Conservation (phyloP, 1,140 invertebrate genomes). For the Leptopilina boulardi region DNA sequence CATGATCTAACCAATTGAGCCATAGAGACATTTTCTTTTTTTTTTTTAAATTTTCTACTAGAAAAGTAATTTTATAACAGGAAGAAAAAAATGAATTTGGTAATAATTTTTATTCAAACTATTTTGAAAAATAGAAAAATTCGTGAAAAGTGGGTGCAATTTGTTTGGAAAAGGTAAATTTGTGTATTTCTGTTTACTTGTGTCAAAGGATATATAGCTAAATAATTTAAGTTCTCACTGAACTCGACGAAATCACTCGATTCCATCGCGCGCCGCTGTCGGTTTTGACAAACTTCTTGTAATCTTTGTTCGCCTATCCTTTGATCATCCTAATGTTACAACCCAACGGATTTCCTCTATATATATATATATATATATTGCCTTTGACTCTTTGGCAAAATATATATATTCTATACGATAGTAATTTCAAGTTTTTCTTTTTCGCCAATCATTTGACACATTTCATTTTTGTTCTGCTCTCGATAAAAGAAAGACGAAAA, state of each 20-base stretch:
- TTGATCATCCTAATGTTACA: conserved; percentile 27
- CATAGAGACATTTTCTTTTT: too few relatives aligned
- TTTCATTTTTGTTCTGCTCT: not conserved
- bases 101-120: too few relatives aligned
- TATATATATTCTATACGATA: not conserved
- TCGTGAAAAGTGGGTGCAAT: too few relatives aligned
- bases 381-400: conserved; percentile 20
- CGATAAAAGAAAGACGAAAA: not conserved
- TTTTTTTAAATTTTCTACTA: too few relatives aligned
- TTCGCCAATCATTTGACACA: not conserved
- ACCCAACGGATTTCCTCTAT: not conserved
- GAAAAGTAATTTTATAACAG: too few relatives aligned
- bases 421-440: not conserved
- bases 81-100: too few relatives aligned
- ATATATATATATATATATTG: not conserved
- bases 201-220: conserved; percentile 17
- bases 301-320: conserved; percentile 13
- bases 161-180: not conserved
- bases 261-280: conserved; percentile 60
- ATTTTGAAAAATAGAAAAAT: too few relatives aligned
- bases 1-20: too few relatives aligned
- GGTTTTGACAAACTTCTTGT: conserved; percentile 44
- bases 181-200: conserved; percentile 10
- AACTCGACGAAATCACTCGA: conserved; percentile 66
- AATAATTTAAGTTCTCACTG: conserved; percentile 53